A percentile compares a stretch with the other conserved stretches of the same genome.
These are phyloP conservation scores for Acanthosepion lycidas DNA, from an alignment of 2,888 invertebrate species.

Conservation along the genomic window DNA sequence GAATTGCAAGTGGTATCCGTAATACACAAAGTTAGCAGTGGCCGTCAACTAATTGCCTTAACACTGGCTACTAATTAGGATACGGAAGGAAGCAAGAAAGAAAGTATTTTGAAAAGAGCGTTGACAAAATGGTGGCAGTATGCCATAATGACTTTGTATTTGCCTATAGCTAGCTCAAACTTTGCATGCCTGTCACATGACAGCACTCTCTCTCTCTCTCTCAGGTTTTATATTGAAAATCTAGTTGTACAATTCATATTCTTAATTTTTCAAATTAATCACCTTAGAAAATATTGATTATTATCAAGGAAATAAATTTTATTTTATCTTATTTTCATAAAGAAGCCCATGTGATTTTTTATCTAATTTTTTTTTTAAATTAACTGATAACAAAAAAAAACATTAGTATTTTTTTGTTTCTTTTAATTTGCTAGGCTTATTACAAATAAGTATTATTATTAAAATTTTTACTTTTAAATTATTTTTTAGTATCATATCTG, in stretches of 20 bases:
- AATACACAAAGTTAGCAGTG: constrained; percentile 4
- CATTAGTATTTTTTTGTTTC: not conserved
- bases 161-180: constrained; percentile 33
- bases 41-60: not conserved
- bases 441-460: not conserved
- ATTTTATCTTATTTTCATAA: not conserved
- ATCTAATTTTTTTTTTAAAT: not conserved
- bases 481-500: not conserved
- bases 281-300: not conserved
- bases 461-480: not conserved
- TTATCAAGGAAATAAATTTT: not conserved
- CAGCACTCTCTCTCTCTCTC: not conserved
- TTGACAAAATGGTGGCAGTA: not conserved
- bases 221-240: not conserved
- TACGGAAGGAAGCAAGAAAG: not conserved
- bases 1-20: not conserved
- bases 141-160: not conserved
- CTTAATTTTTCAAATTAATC: not conserved
- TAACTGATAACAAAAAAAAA: not conserved
- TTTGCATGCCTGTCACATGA: constrained; percentile 15
- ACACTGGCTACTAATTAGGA: not conserved
- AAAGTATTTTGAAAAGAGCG: not conserved
- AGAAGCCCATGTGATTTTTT: not conserved
- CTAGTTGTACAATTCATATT: not conserved
- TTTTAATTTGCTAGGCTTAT: not conserved